Evolutionary conservation across 2,888 invertebrate genomes (phyloP).

Genomic region (Idaea straminata): DNA sequence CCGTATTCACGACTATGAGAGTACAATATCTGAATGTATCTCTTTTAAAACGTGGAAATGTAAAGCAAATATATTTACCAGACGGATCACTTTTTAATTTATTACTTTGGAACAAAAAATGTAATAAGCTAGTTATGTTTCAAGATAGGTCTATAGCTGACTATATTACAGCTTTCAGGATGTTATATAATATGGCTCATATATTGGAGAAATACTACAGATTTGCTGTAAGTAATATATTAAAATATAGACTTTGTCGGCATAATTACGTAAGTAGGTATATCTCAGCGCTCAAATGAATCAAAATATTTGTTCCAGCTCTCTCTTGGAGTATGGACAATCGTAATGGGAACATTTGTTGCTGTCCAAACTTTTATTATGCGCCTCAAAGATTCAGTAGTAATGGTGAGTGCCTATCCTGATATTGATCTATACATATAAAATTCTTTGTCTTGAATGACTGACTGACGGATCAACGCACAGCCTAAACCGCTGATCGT

Average conservation of each 20-base stretch:
- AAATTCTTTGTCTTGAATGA: too few species aligned
- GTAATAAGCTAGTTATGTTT: constrained; percentile 44
- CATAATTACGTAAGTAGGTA: too few species aligned
- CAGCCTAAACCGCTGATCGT: too few species aligned
- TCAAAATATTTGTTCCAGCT: constrained; percentile 30
- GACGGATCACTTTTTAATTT: constrained; percentile 44
- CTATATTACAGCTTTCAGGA: constrained; percentile 40
- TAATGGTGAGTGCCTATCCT: constrained; percentile 23
- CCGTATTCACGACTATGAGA: constrained; percentile 41
- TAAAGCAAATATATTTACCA: constrained; percentile 48
- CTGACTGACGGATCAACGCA: too few species aligned
- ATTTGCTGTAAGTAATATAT: constrained; percentile 45
- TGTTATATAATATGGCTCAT: constrained; percentile 42
- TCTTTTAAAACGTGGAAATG: constrained; percentile 46
- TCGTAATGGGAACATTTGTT: constrained; percentile 45
- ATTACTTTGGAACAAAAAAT: constrained; percentile 49
- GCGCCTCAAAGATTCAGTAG: constrained; percentile 39
- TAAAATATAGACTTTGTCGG: neutral
- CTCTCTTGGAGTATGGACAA: constrained; percentile 30
- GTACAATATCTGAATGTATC: constrained; percentile 56
- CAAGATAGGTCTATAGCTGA: constrained; percentile 37
- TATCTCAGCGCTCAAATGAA: too few species aligned
- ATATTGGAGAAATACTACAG: constrained; percentile 37
- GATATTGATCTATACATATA: too few species aligned
- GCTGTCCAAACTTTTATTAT: constrained; percentile 47